These are phyloP conservation scores for Drosophila seguyi DNA, from an alignment of 1,140 invertebrate genomes.

Conservation along the genomic window DNA sequence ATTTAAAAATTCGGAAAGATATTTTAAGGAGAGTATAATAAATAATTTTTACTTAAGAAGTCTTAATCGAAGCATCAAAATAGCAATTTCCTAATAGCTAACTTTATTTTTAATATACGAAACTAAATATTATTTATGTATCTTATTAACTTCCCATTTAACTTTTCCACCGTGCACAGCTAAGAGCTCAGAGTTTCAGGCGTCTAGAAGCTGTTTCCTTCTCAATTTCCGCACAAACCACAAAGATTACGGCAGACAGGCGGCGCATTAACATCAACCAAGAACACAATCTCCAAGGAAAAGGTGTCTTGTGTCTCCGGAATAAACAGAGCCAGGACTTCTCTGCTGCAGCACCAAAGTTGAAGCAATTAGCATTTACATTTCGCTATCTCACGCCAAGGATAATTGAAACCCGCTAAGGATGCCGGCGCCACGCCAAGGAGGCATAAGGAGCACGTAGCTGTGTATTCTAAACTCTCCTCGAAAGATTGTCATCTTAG, in stretches of 20 bases:
- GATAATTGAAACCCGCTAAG: slow-evolving; percentile 61
- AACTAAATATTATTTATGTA: not conserved
- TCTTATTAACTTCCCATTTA: not conserved
- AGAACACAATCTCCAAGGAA: slow-evolving; percentile 54
- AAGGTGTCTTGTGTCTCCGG: slow-evolving; percentile 77
- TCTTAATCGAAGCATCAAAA: not conserved
- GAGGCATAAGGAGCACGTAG: slow-evolving; percentile 78
- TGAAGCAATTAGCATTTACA: slow-evolving; percentile 75
- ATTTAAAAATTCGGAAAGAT: not conserved
- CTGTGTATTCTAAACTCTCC: slow-evolving; percentile 34
- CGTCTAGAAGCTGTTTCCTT: slow-evolving; percentile 66
- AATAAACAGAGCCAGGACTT: slow-evolving; percentile 15
- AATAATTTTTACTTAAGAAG: not conserved
- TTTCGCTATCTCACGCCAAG: slow-evolving; percentile 56
- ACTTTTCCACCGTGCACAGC: slow-evolving; percentile 3
- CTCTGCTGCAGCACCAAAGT: slow-evolving; percentile 10
- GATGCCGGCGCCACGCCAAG: slow-evolving; percentile 8
- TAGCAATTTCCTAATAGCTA: not conserved
- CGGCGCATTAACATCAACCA: slow-evolving; percentile 66
- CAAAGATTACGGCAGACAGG: slow-evolving; percentile 56
- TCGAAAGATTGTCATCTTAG: slow-evolving; percentile 68
- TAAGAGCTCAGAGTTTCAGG: slow-evolving; percentile 28
- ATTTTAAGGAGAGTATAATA: not conserved
- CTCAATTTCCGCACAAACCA: slow-evolving; percentile 36
- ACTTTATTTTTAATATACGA: not conserved